phyloP scores from a whole-genome alignment of 2,797 vertebrate species.

The Galagoides demidoff region DNA sequence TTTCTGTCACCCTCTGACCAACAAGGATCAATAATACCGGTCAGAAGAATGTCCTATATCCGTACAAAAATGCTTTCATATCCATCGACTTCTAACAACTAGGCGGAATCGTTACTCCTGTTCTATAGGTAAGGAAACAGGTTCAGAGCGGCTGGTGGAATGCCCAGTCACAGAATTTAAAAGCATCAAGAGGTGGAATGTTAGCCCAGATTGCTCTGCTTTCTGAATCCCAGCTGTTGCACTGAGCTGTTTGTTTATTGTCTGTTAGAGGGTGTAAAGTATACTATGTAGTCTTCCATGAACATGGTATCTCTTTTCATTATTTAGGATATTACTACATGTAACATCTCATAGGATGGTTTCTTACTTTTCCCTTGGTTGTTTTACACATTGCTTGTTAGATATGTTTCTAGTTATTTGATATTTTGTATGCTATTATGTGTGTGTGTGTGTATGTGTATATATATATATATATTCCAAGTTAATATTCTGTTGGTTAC shows the following conservation, averaged over 20 bases:
- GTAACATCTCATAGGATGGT: not conserved
- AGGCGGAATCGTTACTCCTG: not conserved
- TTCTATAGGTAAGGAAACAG: not conserved
- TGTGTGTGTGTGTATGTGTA: too few species aligned
- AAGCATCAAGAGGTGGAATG: not conserved
- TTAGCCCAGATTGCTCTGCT: not conserved
- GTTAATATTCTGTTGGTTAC: not conserved
- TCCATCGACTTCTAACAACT: not conserved
- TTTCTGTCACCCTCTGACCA: not conserved
- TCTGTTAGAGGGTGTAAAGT: not conserved
- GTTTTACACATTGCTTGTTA: slow-evolving; percentile 15
- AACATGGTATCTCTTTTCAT: slow-evolving; percentile 40
- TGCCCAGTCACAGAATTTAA: not conserved
- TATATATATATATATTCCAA: not conserved
- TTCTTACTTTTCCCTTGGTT: slow-evolving; percentile 18
- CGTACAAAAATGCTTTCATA: not conserved
- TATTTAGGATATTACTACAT: not conserved
- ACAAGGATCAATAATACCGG: not conserved
- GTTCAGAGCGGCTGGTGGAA: not conserved
- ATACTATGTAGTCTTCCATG: slow-evolving; percentile 38
- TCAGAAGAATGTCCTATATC: not conserved
- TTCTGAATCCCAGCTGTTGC: not conserved
- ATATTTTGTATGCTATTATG: not conserved
- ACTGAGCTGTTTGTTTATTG: not conserved
- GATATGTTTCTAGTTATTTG: not conserved